Base-by-base conservation (phyloP, 2,888 invertebrate genomes). In the Oscheius sp. region DNA sequence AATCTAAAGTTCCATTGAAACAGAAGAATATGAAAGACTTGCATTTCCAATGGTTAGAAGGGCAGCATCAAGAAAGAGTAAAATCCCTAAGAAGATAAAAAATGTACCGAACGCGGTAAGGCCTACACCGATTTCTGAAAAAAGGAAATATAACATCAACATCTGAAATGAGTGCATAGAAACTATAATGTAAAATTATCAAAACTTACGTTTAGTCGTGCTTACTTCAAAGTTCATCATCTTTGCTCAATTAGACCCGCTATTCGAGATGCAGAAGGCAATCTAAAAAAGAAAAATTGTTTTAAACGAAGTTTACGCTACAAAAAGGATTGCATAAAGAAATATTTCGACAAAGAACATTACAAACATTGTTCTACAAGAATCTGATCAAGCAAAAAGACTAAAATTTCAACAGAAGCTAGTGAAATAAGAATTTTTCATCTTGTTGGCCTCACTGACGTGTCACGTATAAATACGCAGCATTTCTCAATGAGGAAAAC, bases 31-130 rank as follows among this genome's bases (percentile, higher is more conserved):
- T 16, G 5, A 9, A n/a, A 49, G 7, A 73, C 94, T 93, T 92
- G 98, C 98, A 92, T 99, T 99, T 89, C 99, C 99, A 89, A 99
- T 95, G n/a, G 98, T 98, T 73, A 99, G 91, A 73, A 99, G 91
- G 69, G 98, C 98, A 90, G 95, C 96, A 90, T 99, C 99, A 89
- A 99, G 97, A 70, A 99, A 91, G 74, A 99, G 91, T 59, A 99
- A 87, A 49, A 97, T 93, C 74, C 98, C 98, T 7, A 99, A 92
- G 87, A 98, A 95, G 7, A 99, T 92, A 90, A 99, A 98, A 74
- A 94, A 93, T 84, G 96, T 93, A 9, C 98, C 98, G 90, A 99
- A 97, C 3, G 95, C 95, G 3, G 96, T 94, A 66, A 99, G 91
- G 21, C 97, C 98, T 52, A 98, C 95, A 23, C 98, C 99, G 88